Base-by-base conservation (phyloP, 2,888 invertebrate species). In the Troilus luridus region DNA sequence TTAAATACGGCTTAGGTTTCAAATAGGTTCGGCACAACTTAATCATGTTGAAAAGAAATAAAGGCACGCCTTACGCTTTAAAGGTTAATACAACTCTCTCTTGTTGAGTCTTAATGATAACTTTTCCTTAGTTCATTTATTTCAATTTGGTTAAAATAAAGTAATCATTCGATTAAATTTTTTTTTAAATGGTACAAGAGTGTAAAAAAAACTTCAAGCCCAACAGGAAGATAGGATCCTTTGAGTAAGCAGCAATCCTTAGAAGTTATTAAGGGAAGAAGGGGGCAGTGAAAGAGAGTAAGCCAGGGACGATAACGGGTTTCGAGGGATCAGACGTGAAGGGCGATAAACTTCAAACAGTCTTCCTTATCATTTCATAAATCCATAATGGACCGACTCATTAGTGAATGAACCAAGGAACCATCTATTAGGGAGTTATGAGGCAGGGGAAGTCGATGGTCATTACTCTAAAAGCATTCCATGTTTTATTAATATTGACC, bases 331-430 rank as follows among this genome's bases (percentile, higher is more conserved):
- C 56, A 59, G 90, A 56, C 24, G 64, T n/a, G 90, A 41, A 64
- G 67, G 90, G 56, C 72, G 90, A 90, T 90, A 90, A 90, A 90
- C 90, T 90, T 90, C 90, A 90, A 90, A 90, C 72, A 77, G 90
- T 56, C 90, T 77, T 90, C 67, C 91, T 92, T 92, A 92, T 92
- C 92, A 92, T 92, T 92, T 92, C 92, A 92, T 92, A 92, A 92
- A 92, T 92, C 91, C 92, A 92, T 92, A 92, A 92, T 92, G 89
- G 91, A 85, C 85, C 85, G 62, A 81, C 90, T 90, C 81, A 90
- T 90, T 90, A 90, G 88, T 67, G 59, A 27, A 85, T 85, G 89
- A 67, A 64, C 24, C 62, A 62, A 64, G 88, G 62, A 62, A 19
- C 88, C 88, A 60, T 88, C 62, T 88, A 64, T 88, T 88, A 88